Evolutionary conservation across 2,113 vertebrate species (phyloP).

Genomic region (Corythornis vintsioides): DNA sequence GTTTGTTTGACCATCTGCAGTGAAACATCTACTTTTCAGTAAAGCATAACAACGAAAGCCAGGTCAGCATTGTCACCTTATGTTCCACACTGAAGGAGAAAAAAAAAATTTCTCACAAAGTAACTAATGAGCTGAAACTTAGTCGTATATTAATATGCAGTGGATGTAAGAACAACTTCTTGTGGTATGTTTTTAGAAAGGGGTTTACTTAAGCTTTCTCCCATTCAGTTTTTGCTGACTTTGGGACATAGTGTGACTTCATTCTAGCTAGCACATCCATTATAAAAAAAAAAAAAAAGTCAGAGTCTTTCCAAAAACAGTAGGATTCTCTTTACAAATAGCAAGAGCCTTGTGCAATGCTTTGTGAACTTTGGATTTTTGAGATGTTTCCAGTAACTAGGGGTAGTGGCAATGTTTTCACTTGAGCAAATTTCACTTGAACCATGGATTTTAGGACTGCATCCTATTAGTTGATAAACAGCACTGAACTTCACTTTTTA

Average conservation of each 20-base stretch:
- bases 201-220: not conserved
- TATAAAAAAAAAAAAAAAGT: not conserved
- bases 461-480: not conserved
- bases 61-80: not conserved
- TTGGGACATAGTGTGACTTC: not conserved
- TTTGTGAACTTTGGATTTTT: not conserved
- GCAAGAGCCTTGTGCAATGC: not conserved
- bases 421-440: not conserved
- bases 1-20: not conserved
- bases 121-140: not conserved
- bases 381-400: not conserved
- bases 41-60: not conserved
- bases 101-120: not conserved
- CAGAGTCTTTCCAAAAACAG: not conserved
- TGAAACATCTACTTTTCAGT: not conserved
- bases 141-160: not conserved
- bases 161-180: not conserved
- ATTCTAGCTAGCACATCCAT: not conserved
- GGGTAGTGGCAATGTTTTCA: not conserved
- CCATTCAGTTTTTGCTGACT: not conserved
- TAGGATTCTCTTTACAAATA: not conserved
- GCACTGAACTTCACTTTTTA: not conserved
- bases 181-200: not conserved
- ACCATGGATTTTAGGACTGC: not conserved
- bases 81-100: not conserved